Percentiles rank a stretch among this genome's conserved stretches.
phyloP scores from a whole-genome alignment of 2,797 vertebrate genomes.

The Cryptoprocta ferox region DNA sequence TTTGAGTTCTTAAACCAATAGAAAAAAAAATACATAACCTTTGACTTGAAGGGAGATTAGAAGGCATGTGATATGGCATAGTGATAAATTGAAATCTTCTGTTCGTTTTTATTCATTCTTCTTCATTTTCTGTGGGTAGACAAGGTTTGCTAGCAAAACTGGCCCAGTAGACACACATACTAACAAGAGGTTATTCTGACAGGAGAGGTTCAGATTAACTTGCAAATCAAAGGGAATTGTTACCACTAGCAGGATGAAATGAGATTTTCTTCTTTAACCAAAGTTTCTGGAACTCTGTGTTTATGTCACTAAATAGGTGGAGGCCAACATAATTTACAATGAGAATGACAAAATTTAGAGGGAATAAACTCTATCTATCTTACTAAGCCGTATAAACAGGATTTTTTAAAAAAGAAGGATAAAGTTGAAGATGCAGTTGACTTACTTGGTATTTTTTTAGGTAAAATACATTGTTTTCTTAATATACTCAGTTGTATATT shows the following conservation, averaged over 20 bases:
- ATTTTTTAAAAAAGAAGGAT: background rate
- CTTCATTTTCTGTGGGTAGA: constrained; percentile 70
- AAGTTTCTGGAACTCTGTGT: constrained; percentile 50
- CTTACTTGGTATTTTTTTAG: background rate
- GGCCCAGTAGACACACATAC: constrained; percentile 22
- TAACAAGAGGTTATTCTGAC: constrained; percentile 45
- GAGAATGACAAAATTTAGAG: background rate
- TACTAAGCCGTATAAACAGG: background rate
- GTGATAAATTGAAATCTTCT: constrained; percentile 50
- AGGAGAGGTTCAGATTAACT: constrained; percentile 53
- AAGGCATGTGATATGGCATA: background rate
- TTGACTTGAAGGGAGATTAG: constrained; percentile 52
- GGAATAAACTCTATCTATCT: background rate
- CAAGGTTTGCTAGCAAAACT: background rate
- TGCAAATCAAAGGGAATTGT: constrained; percentile 67
- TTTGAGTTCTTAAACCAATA: constrained; percentile 37
- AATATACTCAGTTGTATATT: background rate
- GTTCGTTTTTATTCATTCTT: constrained; percentile 60
- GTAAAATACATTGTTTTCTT: background rate
- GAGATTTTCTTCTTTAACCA: constrained; percentile 32
- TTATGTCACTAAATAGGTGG: background rate
- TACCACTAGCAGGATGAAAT: background rate
- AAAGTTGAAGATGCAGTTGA: background rate
- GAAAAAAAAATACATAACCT: background rate
- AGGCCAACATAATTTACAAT: constrained; percentile 17